phyloP scores from a whole-genome alignment of 2,888 invertebrate genomes.

The Watsonalla binaria region DNA sequence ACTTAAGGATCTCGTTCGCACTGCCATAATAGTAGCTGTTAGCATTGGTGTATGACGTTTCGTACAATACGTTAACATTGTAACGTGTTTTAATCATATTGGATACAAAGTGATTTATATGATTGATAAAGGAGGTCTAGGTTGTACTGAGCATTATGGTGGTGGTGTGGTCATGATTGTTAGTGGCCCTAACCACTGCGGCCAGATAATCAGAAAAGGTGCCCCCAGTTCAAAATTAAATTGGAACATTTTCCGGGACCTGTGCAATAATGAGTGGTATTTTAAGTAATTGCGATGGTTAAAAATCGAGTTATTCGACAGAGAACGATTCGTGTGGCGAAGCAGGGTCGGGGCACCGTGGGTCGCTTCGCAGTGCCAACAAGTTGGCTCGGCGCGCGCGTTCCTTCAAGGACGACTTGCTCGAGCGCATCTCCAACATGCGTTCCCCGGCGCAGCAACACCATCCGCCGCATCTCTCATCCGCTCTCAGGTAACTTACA shows the following conservation, averaged over 20 bases:
- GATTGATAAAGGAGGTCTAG: not conserved
- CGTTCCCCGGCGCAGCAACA: constrained; percentile 85
- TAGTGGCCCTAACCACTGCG: not conserved
- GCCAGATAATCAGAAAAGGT: not conserved
- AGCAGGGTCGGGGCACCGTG: constrained; percentile 84
- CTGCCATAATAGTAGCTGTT: not conserved
- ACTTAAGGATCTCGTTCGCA: not conserved
- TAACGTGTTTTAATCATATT: not conserved
- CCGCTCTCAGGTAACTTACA: constrained; percentile 56
- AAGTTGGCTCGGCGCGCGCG: constrained; percentile 92
- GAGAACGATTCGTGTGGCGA: constrained; percentile 72
- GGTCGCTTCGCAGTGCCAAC: constrained; percentile 86
- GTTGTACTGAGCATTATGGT: constrained; percentile 1
- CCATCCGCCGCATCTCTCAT: constrained; percentile 67
- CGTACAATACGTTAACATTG: not conserved
- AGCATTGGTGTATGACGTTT: not conserved
- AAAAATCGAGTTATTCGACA: constrained; percentile 28
- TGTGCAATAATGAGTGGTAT: too few species aligned
- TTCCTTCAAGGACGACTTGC: constrained; percentile 94
- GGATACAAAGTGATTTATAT: not conserved
- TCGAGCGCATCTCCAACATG: constrained; percentile 94
- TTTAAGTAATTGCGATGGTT: not conserved
- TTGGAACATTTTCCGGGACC: too few species aligned
- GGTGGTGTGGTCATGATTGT: not conserved
- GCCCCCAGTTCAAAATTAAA: not conserved